Conservation (phyloP, 1,140 invertebrate species). For the Leucophenga varia region DNA sequence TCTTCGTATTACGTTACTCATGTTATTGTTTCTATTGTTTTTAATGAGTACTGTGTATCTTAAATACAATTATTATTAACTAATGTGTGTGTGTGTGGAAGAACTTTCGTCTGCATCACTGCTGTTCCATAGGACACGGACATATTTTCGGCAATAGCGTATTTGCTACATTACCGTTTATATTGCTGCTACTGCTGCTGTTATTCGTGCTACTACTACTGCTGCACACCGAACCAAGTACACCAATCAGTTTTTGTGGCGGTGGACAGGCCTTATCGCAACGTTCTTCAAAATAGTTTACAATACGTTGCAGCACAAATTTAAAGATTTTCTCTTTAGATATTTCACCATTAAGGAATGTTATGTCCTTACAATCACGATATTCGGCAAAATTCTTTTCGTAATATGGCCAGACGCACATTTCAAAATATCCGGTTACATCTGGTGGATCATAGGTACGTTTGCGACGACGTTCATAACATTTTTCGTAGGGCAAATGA, state of each 20-base stretch:
- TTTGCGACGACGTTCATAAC: conserved; percentile 62
- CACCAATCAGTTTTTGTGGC: conserved; percentile 44
- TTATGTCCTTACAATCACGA: conserved; percentile 48
- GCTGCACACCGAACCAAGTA: conserved; percentile 14
- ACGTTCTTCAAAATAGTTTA: conserved; percentile 48
- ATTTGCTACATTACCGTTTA: no score
- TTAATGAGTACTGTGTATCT: no score
- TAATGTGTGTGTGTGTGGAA: no score
- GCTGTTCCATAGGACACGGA: conserved; percentile 51
- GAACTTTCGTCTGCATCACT: no score
- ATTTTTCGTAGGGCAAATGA: conserved; percentile 67
- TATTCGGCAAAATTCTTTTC: conserved; percentile 50
- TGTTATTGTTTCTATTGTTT: no score
- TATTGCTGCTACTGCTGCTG: not conserved
- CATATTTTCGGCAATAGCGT: conserved; percentile 27
- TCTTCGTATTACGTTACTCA: no score
- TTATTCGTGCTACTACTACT: conserved; percentile 21
- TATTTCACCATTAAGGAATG: conserved; percentile 50
- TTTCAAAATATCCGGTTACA: conserved; percentile 76
- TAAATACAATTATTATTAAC: no score
- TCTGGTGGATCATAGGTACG: conserved; percentile 76
- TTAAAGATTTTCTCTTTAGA: conserved; percentile 49
- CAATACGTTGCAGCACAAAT: conserved; percentile 45
- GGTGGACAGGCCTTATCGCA: conserved; percentile 45
- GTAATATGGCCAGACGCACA: conserved; percentile 76